phyloP scores from a whole-genome alignment of 2,888 invertebrate genomes.

The Cremastinae sp. region DNA sequence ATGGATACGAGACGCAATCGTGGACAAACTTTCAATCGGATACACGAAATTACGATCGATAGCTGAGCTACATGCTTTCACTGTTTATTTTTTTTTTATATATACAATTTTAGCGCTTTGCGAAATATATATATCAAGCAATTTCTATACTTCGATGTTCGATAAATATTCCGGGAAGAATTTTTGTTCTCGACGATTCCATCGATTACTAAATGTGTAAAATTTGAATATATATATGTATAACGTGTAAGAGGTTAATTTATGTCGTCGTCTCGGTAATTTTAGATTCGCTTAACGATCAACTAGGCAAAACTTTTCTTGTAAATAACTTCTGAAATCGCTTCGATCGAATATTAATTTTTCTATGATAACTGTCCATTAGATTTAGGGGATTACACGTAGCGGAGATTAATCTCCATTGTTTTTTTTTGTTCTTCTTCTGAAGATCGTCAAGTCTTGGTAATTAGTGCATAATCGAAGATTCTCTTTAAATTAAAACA shows the following conservation, averaged over 20 bases:
- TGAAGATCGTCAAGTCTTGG: slow-evolving; percentile 28
- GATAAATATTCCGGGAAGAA: slow-evolving; percentile 2
- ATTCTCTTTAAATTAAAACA: slow-evolving; percentile 32
- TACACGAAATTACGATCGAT: slow-evolving; percentile 18
- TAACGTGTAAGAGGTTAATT: slow-evolving; percentile 43
- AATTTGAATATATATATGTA: slow-evolving; percentile 43
- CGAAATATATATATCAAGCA: slow-evolving; percentile 42
- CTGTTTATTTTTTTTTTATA: slow-evolving; percentile 1
- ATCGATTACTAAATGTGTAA: slow-evolving; percentile 34
- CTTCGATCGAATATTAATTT: slow-evolving; percentile 45
- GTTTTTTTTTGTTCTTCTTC: slow-evolving; percentile 18
- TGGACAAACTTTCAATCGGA: neutral
- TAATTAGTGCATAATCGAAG: slow-evolving; percentile 30
- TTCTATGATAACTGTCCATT: slow-evolving; percentile 54
- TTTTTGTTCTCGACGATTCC: slow-evolving; percentile 27
- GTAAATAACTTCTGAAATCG: slow-evolving; percentile 57
- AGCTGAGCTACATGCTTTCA: slow-evolving; percentile 18
- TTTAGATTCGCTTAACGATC: slow-evolving; percentile 40
- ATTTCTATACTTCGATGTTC: slow-evolving; percentile 21
- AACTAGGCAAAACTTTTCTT: slow-evolving; percentile 46
- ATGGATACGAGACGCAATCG: neutral
- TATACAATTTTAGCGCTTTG: slow-evolving; percentile 36
- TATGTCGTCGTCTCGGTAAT: slow-evolving; percentile 41
- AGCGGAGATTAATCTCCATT: slow-evolving; percentile 11
- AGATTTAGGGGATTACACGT: slow-evolving; percentile 22